A percentile compares a stretch with the other conserved stretches of the same genome.
Conservation (phyloP, 2,888 invertebrate species). For the Psococerastis gibbosa region DNA sequence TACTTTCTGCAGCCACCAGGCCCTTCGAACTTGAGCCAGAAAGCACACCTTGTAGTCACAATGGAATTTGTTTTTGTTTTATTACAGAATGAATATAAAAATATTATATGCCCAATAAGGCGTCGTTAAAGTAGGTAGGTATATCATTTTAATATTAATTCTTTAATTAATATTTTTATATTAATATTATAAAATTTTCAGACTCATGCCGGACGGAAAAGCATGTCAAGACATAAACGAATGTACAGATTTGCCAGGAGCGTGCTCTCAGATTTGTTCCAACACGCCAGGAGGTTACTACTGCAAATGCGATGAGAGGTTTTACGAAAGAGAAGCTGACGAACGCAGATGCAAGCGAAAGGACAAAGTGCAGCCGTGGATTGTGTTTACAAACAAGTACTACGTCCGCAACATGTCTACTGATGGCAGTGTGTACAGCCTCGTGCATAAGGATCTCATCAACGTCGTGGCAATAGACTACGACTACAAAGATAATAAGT, state of each 20-base stretch:
- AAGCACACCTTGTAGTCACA: background rate
- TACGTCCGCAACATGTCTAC: constrained; percentile 90
- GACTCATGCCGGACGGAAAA: constrained; percentile 66
- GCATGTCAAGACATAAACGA: constrained; percentile 86
- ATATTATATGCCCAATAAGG: too few relatives aligned
- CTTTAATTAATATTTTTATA: too few relatives aligned
- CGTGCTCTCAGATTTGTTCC: constrained; percentile 87
- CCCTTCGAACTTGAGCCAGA: too few relatives aligned
- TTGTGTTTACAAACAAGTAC: constrained; percentile 91
- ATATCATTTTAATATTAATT: too few relatives aligned
- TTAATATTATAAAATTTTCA: too few relatives aligned
- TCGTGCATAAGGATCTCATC: constrained; percentile 85
- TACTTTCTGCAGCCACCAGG: too few relatives aligned
- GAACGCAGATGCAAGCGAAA: constrained; percentile 80
- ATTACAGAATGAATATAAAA: too few relatives aligned
- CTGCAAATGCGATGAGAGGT: constrained; percentile 87
- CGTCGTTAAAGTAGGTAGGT: too few relatives aligned
- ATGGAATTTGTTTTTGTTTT: too few relatives aligned
- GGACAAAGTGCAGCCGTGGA: constrained; percentile 64
- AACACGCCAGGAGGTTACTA: constrained; percentile 90
- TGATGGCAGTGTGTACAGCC: constrained; percentile 66
- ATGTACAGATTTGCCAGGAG: constrained; percentile 68
- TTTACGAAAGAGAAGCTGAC: constrained; percentile 69
- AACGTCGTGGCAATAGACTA: constrained; percentile 95
- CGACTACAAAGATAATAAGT: constrained; percentile 60